Evolutionary conservation across 2,797 vertebrate species (phyloP), one percentile per base, ranked within the genome.

Genomic region (Pseudomugil tenellus): DNA sequence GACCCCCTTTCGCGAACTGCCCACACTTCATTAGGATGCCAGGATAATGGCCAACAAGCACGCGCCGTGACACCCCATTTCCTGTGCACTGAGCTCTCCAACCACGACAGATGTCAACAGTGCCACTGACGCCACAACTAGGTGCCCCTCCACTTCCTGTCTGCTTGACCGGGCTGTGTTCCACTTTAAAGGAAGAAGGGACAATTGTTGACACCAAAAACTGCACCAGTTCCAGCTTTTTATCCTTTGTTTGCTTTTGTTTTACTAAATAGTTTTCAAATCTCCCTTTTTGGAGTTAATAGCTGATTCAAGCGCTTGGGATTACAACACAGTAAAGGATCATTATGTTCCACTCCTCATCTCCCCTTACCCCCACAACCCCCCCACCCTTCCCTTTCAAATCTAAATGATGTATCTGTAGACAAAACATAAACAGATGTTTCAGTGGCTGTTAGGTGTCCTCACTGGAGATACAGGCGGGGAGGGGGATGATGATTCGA

Each of bases 1-100:
- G 89, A 91, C 87, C 84, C 81, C 86, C 82, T 84, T 80, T 80
- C 90, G 93, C 89, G 92, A 93, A 94, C 96, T 95, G 95, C 95
- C 96, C 96, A 96, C 96, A 96, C 96, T 96, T 98, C 97, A 98
- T 98, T 97, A 98, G 96, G 93, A 97, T 95, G 95, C 95, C 95
- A 96, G 96, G 95, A 96, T 97, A 97, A 96, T 97, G 95, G 96
- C 96, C 96, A 96, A 97, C 95, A 95, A 96, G 96, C 96, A 95
- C 95, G 95, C 94, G 95, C 95, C 93, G 96, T 94, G 95, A 97
- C 96, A 97, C 96, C 95, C 96, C 96, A 98, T 98, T 98, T 97
- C 96, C 96, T 96, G 96, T 92, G 94, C 96, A 95, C 94, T 92
- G 95, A 97, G 96, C 96, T 96, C 96, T 97, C 96, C 95, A 96